Base-by-base conservation (phyloP, 1,140 invertebrate species). In the Tetramorium simillimum region DNA sequence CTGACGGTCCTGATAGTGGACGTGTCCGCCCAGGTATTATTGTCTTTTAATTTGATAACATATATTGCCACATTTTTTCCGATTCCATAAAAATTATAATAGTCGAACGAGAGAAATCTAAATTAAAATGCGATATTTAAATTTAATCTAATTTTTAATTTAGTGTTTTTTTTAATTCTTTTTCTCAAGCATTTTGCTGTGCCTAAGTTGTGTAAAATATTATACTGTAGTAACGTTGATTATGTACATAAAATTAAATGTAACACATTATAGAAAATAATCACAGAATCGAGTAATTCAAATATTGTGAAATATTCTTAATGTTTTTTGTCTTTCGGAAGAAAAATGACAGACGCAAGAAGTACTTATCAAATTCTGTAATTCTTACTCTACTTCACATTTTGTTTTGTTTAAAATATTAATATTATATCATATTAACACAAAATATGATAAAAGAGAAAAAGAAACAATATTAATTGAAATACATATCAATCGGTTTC, bases 21-120 rank as follows among this genome's bases (percentile, higher is more conserved):
- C 75, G 89, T 76, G 10, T 92, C 92, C 53, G 89, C 77, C 70
- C 70, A 92, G 91, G 94, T 95, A 89, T 33, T 70, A 46, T 10
- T 18, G 1, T 82, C 24, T 87, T 77, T 43, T 18, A 43, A 33
- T 77, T 43, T 18, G 24, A 33, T 10, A 0, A 18, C 0, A 77
- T n/a, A 46, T 12, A 33, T 33, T 33, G 3, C 53, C 33, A 43
- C 43, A 37, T 21, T 65, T 14, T 49, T 62, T 46, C 4, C 12
- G 3, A 46, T 78, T 40, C 24, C 6, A 43, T 76, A 3, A 58
- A 72, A n/a, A 53, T 56, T 67, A 33, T 65, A 5, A 9, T 5
- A 21, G 24, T 6, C 1, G 2, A 33, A 16, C 12, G 7, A 56
- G 12, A 75, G 14, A 10, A 24, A 12, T 24, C 3, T 43, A 18